Percentiles rank a stretch among this genome's conserved stretches.
Conservation (phyloP, 2,797 vertebrate species). For the Ptychobarbus kaznakovi region DNA sequence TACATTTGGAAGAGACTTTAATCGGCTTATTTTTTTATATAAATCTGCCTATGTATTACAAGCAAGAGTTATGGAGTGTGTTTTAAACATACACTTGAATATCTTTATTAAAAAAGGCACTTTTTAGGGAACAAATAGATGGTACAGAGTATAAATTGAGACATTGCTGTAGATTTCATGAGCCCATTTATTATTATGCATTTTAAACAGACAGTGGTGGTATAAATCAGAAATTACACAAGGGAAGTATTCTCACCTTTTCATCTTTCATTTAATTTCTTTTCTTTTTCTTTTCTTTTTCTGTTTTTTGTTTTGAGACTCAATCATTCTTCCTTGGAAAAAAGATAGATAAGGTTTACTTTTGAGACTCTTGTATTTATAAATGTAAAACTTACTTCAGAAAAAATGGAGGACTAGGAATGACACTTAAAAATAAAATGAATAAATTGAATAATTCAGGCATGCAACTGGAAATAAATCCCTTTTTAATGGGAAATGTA, state of each 20-base stretch:
- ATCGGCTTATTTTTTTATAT: neutral
- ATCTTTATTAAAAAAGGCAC: neutral
- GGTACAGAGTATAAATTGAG: neutral
- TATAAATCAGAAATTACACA: neutral
- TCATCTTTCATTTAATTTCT: no score
- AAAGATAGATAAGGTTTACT: no score
- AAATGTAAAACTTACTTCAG: no score
- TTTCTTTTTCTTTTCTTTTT: no score
- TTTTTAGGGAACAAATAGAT: neutral
- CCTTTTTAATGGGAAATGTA: no score
- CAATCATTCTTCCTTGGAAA: no score
- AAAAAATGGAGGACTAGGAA: no score
- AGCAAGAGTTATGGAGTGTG: neutral
- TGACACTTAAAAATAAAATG: no score
- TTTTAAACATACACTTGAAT: neutral
- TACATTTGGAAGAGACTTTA: neutral
- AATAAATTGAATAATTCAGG: no score
- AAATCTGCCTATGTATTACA: neutral
- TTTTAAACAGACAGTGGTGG: neutral
- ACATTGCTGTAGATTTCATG: neutral
- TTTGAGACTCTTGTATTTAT: no score
- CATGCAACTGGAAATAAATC: no score
- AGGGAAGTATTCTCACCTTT: neutral
- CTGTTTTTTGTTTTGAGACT: no score
- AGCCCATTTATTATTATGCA: neutral